Conservation (phyloP, 2,888 invertebrate species). For the Dusona sp. region DNA sequence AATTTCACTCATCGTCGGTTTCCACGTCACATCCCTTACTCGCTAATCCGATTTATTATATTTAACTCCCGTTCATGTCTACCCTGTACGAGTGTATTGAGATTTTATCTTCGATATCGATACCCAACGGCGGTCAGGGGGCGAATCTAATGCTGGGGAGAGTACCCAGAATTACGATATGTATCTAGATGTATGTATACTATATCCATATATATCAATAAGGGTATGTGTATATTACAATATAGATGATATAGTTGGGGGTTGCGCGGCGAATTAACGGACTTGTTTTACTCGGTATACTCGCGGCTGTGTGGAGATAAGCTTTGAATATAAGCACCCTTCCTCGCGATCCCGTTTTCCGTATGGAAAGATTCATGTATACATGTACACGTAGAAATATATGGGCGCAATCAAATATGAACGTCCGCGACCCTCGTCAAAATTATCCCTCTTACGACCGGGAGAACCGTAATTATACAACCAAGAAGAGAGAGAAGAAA, state of each 20-base stretch:
- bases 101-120: conserved; percentile 83
- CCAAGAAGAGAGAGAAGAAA: neutral
- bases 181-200: neutral
- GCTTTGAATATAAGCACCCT: conserved; percentile 39
- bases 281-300: conserved; percentile 80
- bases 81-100: conserved; percentile 73
- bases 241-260: conserved; percentile 9
- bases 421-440: conserved; percentile 35
- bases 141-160: conserved; percentile 56
- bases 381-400: neutral
- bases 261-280: conserved; percentile 79
- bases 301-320: conserved; percentile 68
- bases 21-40: conserved; percentile 70
- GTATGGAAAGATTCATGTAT: conserved; percentile 40
- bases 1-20: conserved; percentile 73
- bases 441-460: conserved; percentile 21
- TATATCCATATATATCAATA: conserved; percentile 27
- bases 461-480: conserved; percentile 42
- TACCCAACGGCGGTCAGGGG: conserved; percentile 72
- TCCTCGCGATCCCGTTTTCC: conserved; percentile 43
- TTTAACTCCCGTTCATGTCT: conserved; percentile 65
- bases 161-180: conserved; percentile 8
- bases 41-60: conserved; percentile 84
- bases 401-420: conserved; percentile 2
- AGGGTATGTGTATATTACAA: conserved; percentile 10